Evolutionary conservation across 2,888 invertebrate genomes (phyloP), one percentile per base, ranked within the genome.

Genomic region (Leucophenga maculata): DNA sequence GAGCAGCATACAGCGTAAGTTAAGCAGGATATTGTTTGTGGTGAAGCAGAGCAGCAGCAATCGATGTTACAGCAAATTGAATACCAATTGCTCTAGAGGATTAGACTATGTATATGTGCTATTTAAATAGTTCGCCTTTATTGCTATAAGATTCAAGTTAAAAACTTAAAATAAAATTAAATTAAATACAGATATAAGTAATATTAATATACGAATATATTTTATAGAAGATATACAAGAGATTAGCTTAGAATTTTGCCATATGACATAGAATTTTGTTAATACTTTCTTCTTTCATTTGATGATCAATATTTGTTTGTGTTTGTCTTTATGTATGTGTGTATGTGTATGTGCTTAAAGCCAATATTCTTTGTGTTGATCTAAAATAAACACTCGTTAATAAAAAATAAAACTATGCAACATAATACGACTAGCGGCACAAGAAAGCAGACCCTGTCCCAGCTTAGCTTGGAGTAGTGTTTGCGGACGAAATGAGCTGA

Each of bases 381-480:
- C 8, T 39, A 80, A 70, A 82, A 78, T 73, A 80, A 75, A 81
- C 80, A 83, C 75, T 82, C 80, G 71, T 77, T 78, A 75, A 80
- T 77, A 76, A 80, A 75, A 78, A 79, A 79, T 73, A 80, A 74
- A 77, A 83, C 80, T 78, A 80, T 83, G 80, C 73, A 78, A 67
- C 82, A 75, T 60, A 83, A 67, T 62, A 83, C 82, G 76, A 80
- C 59, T 65, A 83, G 82, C 70, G 83, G 80, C 74, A 80, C 72
- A 72, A 80, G 57, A 20, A 81, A 80, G 78, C 83, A 80, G 65
- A 83, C 60, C 69, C 79, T 75, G 48, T 81, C 83, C 60, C 78
- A 65, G 72, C 82, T 72, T 20, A 80, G 73, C 72, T 74, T 74
- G 66, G 75, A 60, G 59, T 67, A 67, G 48, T 44, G 67, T 46